Base-by-base conservation (phyloP, 2,113 vertebrate genomes). In the Periophthalmus modestus region DNA sequence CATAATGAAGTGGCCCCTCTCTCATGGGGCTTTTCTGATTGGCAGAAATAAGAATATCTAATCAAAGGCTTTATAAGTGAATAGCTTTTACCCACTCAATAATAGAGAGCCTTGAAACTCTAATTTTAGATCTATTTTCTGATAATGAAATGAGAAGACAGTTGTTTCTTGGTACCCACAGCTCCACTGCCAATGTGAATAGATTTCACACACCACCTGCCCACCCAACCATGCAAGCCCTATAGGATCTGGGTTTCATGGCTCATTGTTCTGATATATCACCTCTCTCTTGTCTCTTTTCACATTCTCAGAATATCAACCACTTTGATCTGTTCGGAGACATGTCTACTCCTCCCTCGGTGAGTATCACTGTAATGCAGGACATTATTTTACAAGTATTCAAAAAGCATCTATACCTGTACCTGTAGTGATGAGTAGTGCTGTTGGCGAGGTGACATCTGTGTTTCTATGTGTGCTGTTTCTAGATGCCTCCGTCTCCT, bases 281-380 rank as follows among this genome's bases (percentile, higher is more conserved):
- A 88, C 85, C 68, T 73, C 81, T 72, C 84, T 82, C 69, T 21
- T 85, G 50, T 72, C 71, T 86, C 66, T 58, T 75, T 55, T 77
- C 66, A 19, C 0, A 43, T 79, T 69, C 48, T 34, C 93, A 99
- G 98, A 98, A 97, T 94, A 96, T 98, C 95, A 97, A 95, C 94
- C 97, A 98, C 93, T 95, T 98, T 93, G 97, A 98, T 93, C 94
- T 99, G 92, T 99, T 99, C 86, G 98, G 98, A 76, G 97, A 99
- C 91, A 99, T 99, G 98, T 98, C 98, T 83, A 98, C 98, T 86
- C 98, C 97, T 90, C 98, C 98, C 92, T 94, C 97, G 92, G 94
- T 97, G 94, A 77, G 97, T 97, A 23, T 91, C 55, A 34, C 61
- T 36, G 9, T 12, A 57, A 23, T 23, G 21, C 5, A 28, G 57